Percentiles rank a stretch among this genome's conserved stretches.
phyloP scores from a whole-genome alignment of 2,113 vertebrate genomes.

The Calyptomena viridis region DNA sequence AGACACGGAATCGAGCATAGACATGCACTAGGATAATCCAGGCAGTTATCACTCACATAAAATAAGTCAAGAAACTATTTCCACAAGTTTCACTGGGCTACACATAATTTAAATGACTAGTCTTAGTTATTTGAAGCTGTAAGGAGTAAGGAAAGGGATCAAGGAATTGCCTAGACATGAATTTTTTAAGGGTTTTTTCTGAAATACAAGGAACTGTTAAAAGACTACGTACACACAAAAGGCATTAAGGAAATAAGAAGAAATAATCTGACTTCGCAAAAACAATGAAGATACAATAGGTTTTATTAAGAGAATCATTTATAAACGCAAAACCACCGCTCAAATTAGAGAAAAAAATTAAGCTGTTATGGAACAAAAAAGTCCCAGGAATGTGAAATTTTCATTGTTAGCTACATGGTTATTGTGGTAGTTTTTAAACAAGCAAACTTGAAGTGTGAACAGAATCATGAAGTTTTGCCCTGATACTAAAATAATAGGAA shows the following conservation, averaged over 20 bases:
- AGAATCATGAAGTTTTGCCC: neutral
- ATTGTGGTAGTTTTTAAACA: neutral
- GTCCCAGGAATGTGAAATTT: neutral
- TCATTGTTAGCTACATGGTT: neutral
- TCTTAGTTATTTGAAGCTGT: neutral
- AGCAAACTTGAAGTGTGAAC: neutral
- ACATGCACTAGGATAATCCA: neutral
- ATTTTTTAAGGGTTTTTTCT: neutral
- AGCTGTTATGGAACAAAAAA: neutral
- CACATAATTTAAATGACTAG: neutral
- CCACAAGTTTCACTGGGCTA: neutral
- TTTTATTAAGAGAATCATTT: neutral
- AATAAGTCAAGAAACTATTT: neutral
- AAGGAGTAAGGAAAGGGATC: neutral
- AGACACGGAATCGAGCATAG: neutral
- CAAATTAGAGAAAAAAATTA: neutral
- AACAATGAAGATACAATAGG: neutral
- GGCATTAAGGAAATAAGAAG: neutral
- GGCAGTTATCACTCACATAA: neutral
- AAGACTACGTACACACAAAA: neutral
- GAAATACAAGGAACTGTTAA: neutral
- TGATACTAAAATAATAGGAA: neutral
- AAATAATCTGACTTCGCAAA: neutral
- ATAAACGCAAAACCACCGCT: neutral
- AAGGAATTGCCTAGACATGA: neutral